A percentile compares a stretch with the other conserved stretches of the same genome.
phyloP scores from a whole-genome alignment of 2,888 invertebrate genomes.

The Macaria liturata region DNA sequence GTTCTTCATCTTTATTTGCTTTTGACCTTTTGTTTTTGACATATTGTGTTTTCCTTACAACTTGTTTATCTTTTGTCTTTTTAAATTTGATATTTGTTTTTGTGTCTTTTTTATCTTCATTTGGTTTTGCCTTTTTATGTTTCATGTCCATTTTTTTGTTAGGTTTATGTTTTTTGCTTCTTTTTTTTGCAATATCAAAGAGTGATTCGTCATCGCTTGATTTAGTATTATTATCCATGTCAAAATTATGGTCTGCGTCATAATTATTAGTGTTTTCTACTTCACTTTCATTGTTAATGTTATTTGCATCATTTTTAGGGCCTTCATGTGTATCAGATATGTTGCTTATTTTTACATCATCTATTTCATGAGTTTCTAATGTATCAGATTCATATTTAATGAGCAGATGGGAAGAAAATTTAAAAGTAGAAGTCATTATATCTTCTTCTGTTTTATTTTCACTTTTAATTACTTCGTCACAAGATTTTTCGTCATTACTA shows the following conservation, averaged over 20 bases:
- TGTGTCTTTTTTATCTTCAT: too few relatives aligned
- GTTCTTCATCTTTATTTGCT: slow-evolving; percentile 9
- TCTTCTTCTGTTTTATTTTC: slow-evolving; percentile 29
- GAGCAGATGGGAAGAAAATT: background rate
- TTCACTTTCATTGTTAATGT: background rate
- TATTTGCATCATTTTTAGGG: background rate
- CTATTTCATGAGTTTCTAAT: background rate
- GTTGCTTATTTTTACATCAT: background rate
- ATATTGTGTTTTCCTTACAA: too few relatives aligned
- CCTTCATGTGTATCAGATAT: too few relatives aligned
- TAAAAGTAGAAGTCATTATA: slow-evolving; percentile 9
- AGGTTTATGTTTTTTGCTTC: slow-evolving; percentile 4
- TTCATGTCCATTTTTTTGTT: background rate
- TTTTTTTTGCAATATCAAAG: background rate
- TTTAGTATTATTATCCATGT: background rate
- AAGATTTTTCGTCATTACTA: slow-evolving; percentile 25
- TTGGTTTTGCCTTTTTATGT: slow-evolving; percentile 9
- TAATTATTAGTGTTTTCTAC: background rate
- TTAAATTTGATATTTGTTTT: too few relatives aligned
- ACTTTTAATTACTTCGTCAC: slow-evolving; percentile 6
- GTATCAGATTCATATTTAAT: background rate
- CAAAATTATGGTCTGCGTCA: slow-evolving; percentile 5
- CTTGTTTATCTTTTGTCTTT: too few relatives aligned
- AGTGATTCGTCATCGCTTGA: slow-evolving; percentile 12
- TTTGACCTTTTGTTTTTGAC: slow-evolving; percentile 7